These are phyloP conservation scores for Callopanchax toddi DNA, from an alignment of 2,113 vertebrate species.

Conservation along the genomic window DNA sequence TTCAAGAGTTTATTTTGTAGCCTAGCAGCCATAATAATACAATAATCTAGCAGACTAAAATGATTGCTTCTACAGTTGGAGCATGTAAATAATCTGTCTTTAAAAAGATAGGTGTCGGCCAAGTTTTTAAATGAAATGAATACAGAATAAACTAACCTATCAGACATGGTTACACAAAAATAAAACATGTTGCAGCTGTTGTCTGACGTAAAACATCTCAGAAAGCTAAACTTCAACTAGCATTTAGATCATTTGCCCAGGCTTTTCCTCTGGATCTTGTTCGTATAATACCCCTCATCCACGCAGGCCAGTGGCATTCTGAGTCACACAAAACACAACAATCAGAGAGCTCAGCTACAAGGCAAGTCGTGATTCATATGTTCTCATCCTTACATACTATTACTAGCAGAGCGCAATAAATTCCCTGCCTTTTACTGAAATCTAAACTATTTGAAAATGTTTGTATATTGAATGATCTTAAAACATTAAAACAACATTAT, in stretches of 20 bases:
- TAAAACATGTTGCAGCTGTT: conserved; percentile 22
- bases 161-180: conserved; percentile 4
- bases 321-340: conserved; percentile 4
- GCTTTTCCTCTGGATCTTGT: background rate
- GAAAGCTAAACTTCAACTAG: background rate
- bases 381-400: background rate
- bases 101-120: conserved; percentile 17
- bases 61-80: conserved; percentile 25
- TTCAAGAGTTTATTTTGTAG: conserved; percentile 25
- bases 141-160: conserved; percentile 2
- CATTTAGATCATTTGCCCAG: background rate
- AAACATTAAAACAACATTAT: background rate
- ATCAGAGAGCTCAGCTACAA: background rate
- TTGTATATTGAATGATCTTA: background rate
- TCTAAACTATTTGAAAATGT: background rate
- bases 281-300: background rate
- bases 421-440: background rate
- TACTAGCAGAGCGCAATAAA: background rate
- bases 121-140: conserved; percentile 6
- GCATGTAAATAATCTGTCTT: conserved; percentile 35
- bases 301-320: conserved; percentile 7
- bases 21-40: conserved; percentile 29
- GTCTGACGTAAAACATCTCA: background rate
- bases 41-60: conserved; percentile 21
- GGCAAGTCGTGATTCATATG: conserved; percentile 13